Evolutionary conservation across 1,140 invertebrate genomes (phyloP), one percentile per base, ranked within the genome.

Genomic region (Trinorchestia longiramus): DNA sequence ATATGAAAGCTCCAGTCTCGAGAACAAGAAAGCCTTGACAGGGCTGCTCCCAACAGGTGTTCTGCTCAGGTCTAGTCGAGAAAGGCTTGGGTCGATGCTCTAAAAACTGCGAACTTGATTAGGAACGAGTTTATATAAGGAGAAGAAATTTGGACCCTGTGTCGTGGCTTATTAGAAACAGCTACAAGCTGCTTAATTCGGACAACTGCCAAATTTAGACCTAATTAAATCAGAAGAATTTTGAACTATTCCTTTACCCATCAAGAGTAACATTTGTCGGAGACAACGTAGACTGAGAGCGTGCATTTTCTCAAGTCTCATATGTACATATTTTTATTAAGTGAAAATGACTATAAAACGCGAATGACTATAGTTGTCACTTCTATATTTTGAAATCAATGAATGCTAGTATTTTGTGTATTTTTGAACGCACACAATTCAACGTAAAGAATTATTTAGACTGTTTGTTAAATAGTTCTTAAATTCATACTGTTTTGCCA

Each of bases 191-290:
- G 62, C 62, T 77, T 36, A 77, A 77, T 77, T 77, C 62, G 62
- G 28, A 36, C 62, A 77, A 77, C 62, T 77, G 11, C 62, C 62
- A 77, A 77, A 77, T 77, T 77, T 36, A 36, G 62, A 36, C 62
- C 62, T 77, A 77, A 77, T 77, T 77, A 77, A 77, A 77, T 77
- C 62, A 77, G 28, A 77, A 77, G 62, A 77, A 77, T 77, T 77
- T 77, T 36, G 62, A 77, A 77, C 62, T 77, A 23, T 77, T 36
- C 62, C 62, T 36, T 3, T 28, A 36, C 62, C 15, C 62, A 19
- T 3, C 62, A 3, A 3, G 62, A 77, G 62, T 77, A 28, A 53
- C 6, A 53, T 77, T 77, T 19, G 62, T 15, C 36, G 28, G 3
- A 77, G 3, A 36, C 28, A 28, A 15, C 36, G 28, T 77, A 77